phyloP scores from a whole-genome alignment of 2,113 vertebrate species.

The Sinocyclocheilus anophthalmus region DNA sequence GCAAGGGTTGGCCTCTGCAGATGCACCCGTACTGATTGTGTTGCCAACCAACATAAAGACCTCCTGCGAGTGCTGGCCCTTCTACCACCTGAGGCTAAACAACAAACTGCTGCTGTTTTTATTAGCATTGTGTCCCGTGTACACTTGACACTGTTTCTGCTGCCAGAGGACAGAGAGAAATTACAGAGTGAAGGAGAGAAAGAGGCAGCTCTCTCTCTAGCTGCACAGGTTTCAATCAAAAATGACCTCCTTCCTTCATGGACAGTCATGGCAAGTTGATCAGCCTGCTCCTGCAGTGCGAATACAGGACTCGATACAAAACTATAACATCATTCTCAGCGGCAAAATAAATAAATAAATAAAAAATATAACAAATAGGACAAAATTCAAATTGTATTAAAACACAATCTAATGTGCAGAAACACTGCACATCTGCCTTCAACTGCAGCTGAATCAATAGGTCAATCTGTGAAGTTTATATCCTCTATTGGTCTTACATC shows the following conservation, averaged over 20 bases:
- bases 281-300: background rate
- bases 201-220: background rate
- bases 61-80: conserved; percentile 6
- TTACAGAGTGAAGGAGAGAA: conserved; percentile 18
- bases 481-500: too few relatives aligned
- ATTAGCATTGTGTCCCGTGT: conserved; percentile 6
- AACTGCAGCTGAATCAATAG: background rate
- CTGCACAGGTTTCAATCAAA: conserved; percentile 12
- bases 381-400: background rate
- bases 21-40: background rate
- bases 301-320: background rate
- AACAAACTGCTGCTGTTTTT: conserved; percentile 31
- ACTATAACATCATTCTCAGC: background rate
- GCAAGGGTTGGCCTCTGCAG: background rate
- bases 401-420: background rate
- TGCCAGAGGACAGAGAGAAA: conserved; percentile 14
- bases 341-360: background rate
- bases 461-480: too few relatives aligned
- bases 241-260: conserved; percentile 2
- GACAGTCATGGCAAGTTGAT: background rate
- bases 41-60: conserved; percentile 19
- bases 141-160: conserved; percentile 20
- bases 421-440: background rate
- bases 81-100: conserved; percentile 24
- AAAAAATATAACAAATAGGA: background rate